Evolutionary conservation across 2,797 vertebrate genomes (phyloP), one percentile per base, ranked within the genome.

Genomic region (Oceanodroma leucorhoa): DNA sequence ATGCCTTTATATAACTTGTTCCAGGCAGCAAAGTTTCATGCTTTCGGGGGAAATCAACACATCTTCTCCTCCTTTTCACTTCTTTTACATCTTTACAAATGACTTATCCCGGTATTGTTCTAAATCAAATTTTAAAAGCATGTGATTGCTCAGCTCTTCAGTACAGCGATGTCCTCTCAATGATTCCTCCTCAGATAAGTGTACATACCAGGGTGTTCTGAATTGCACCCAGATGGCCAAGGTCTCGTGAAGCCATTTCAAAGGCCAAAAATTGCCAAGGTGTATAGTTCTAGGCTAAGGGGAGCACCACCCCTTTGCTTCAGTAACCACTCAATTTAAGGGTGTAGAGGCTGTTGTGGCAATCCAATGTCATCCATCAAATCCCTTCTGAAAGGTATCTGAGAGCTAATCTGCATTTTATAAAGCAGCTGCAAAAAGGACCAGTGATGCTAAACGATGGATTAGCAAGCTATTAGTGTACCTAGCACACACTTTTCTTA

Each of bases 381-480:
- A 83, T 72, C 53, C 46, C 61, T 64, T 75, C 46, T 92, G 41
- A 79, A 92, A 82, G 22, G 18, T 50, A 20, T 29, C 45, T 26
- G 72, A 70, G 38, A 67, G 38, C 53, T 81, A 51, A 94, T 78
- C 61, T 93, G 54, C 65, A 86, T 91, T 87, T 87, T 64, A 87
- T 60, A 93, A 41, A 75, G 46, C 48, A 70, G 61, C 69, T 95
- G 85, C 69, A 64, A 60, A 93, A 92, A 88, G 26, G 32, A 83
- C 34, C 57, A 30, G 53, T 7, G 46, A 61, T 71, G 22, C 45
- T 88, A 86, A 83, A 87, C 60, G 75, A 87, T 0, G 0, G 22
- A 87, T 62, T 32, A 70, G 40, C 29, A 69, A 76, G 32, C 23
- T 19, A 62, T 45, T 69, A 60, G n/a, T 30, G 19, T 40, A 22